Evolutionary conservation across 2,797 vertebrate species (phyloP), one percentile per base, ranked within the genome.

Genomic region (Enteromius paludinosus): DNA sequence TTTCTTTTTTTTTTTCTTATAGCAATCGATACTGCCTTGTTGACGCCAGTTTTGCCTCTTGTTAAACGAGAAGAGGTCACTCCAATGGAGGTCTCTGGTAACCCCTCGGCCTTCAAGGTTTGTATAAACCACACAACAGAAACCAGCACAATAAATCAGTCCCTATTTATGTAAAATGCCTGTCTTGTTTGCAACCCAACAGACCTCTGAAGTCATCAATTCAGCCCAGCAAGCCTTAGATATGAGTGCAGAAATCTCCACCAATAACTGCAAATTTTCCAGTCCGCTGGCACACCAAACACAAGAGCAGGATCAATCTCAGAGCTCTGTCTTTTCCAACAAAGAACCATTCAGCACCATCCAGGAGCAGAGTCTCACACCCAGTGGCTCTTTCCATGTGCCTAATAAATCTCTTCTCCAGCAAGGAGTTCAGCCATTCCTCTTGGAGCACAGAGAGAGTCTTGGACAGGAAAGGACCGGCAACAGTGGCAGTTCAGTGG

Each of bases 31-130:
- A 93, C 91, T 93, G 90, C 95, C 84, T 93, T 97, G 93, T 95
- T 97, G 87, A 94, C 96, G 88, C 94, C 96, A 0, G 93, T 97
- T 86, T 93, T 97, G 91, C 96, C 97, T 89, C 94, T 96, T 90
- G 96, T 99, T 86, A 99, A 99, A 92, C 97, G 93, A 83, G 97
- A 99, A 93, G 97, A 98, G 68, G 94, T 96, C 88, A 97, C 96
- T 90, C 97, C 97, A 25, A 99, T 99, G 98, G 98, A 99, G 90
- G 95, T 99, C 86, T 95, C 96, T 82, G 95, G 94, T 87, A 97
- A 97, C 87, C 94, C 96, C 59, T 92, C 94, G 83, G 90, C 94
- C 45, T 92, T 96, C 65, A 88, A 92, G 25, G 85, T 96, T 83
- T 96, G 96, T 97, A 88, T 12, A 49, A 47, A 82, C 54, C 3